Percentiles rank a stretch among this genome's conserved stretches.
These are phyloP conservation scores for Geothlypis trichas DNA, from an alignment of 2,113 vertebrate genomes.

Conservation along the genomic window DNA sequence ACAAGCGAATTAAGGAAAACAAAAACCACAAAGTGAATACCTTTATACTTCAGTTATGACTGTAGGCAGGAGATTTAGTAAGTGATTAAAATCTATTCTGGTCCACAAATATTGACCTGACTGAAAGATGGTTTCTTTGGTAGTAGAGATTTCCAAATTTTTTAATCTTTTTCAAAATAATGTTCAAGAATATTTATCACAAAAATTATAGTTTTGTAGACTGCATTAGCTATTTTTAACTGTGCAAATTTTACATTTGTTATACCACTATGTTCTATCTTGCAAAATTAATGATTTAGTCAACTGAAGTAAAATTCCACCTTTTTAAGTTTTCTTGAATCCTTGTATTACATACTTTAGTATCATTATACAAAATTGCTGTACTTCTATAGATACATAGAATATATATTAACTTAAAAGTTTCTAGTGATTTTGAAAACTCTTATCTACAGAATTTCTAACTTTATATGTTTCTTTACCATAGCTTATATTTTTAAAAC, in stretches of 20 bases:
- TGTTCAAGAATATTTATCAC: not conserved
- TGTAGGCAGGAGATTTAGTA: not conserved
- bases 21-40: not conserved
- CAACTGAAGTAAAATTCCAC: not conserved
- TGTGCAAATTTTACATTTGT: not conserved
- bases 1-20: not conserved
- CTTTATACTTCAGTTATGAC: not conserved
- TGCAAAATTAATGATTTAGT: not conserved
- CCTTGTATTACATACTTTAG: not conserved
- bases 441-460: not conserved
- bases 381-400: not conserved
- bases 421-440: not conserved
- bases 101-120: not conserved
- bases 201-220: not conserved
- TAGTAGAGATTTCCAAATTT: not conserved
- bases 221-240: not conserved
- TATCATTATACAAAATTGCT: not conserved
- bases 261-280: not conserved
- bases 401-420: fast-evolving
- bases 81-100: not conserved
- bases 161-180: not conserved
- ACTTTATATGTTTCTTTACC: not conserved
- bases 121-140: not conserved
- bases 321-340: not conserved
- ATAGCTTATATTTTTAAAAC: not conserved